A percentile compares a stretch with the other conserved stretches of the same genome.
phyloP scores from a whole-genome alignment of 1,140 invertebrate species.

The Mizuhopecten yessoensis region DNA sequence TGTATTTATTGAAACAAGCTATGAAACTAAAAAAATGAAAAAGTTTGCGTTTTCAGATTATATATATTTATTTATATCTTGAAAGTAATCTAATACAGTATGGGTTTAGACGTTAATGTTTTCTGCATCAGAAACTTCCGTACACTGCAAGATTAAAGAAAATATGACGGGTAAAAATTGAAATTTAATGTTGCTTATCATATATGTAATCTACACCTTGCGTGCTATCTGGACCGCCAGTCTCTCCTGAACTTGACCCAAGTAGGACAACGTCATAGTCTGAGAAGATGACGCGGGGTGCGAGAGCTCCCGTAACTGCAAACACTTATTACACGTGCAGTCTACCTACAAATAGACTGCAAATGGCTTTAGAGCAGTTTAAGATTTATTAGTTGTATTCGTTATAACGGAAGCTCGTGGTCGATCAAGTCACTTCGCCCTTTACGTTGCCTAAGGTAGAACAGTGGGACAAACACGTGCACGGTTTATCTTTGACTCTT shows the following conservation, averaged over 20 bases:
- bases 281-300: background rate
- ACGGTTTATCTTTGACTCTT: background rate
- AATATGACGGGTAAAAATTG: background rate
- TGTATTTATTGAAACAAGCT: background rate
- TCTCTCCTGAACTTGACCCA: background rate
- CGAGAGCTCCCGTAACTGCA: too few relatives aligned
- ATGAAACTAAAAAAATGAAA: background rate
- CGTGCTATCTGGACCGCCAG: background rate
- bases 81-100: background rate
- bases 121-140: conserved; percentile 3
- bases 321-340: too few relatives aligned
- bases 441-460: background rate
- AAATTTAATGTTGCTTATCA: background rate
- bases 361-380: too few relatives aligned
- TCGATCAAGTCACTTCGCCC: background rate
- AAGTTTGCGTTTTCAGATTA: background rate
- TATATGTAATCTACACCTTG: background rate
- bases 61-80: background rate
- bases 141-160: background rate
- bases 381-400: too few relatives aligned
- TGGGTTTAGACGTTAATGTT: background rate
- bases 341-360: too few relatives aligned
- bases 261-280: background rate
- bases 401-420: background rate
- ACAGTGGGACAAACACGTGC: background rate